Percentiles rank a stretch among this genome's conserved stretches.
Conservation (phyloP, 2,888 invertebrate genomes). For the Nephrotoma appendiculata region DNA sequence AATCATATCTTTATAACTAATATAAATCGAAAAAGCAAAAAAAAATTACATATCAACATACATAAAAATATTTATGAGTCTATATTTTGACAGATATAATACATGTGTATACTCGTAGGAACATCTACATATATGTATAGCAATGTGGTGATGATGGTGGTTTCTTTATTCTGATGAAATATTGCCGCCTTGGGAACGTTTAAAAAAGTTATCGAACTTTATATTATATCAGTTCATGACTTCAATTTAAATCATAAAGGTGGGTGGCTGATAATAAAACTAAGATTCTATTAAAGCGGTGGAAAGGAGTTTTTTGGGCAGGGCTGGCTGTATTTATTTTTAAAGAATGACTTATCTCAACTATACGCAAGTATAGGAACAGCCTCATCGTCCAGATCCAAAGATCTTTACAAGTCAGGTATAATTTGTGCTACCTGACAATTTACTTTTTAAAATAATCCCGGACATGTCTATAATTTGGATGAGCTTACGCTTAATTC, state of each 20-base stretch:
- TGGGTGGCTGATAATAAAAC: too few relatives aligned
- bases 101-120: background rate
- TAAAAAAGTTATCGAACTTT: background rate
- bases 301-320: too few relatives aligned
- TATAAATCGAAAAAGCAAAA: background rate
- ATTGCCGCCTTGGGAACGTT: background rate
- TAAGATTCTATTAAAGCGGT: too few relatives aligned
- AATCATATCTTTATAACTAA: background rate
- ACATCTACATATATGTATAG: background rate
- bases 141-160: background rate
- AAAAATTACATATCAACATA: background rate
- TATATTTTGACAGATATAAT: background rate
- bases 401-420: too few relatives aligned
- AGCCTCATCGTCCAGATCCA: too few relatives aligned
- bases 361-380: fast-evolving
- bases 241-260: background rate
- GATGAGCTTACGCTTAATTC: too few relatives aligned
- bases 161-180: background rate
- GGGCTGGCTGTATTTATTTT: too few relatives aligned
- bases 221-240: background rate
- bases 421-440: too few relatives aligned
- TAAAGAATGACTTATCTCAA: too few relatives aligned
- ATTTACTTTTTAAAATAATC: too few relatives aligned
- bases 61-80: background rate
- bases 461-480: too few relatives aligned